Base-by-base conservation (phyloP, 2,113 vertebrate species). In the Syngnathus typhle region DNA sequence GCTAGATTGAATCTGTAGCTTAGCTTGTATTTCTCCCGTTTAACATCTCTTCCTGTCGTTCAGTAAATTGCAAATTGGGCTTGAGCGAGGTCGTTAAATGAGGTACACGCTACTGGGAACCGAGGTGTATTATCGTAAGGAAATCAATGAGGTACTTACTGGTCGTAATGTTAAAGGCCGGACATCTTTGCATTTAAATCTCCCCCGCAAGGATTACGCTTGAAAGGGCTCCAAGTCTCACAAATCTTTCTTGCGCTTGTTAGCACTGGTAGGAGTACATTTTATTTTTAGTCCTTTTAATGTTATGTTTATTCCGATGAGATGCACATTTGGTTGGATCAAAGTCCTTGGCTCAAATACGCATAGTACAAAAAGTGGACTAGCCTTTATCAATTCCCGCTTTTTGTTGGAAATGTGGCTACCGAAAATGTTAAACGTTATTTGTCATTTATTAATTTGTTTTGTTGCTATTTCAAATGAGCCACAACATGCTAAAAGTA, bases 71-170 rank as follows among this genome's bases (percentile, higher is more conserved):
- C 44, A 65, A 70, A 47, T 44, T 65, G 58, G 68, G 46, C 15
- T 44, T 62, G 38, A 62, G 60, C 21, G 38, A 69, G 49, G 9
- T 27, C 16, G 51, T 62, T 15, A 47, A 58, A 79, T 54, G 56
- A 47, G 41, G 6, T 27, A 19, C 7, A 60, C 32, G 63, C 32
- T 19, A 18, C 15, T 59, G 27, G 19, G 38, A 65, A 39, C 13
- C 1, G 2, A 15, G 21, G 56, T 60, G 43, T 56, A 71, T 64
- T 58, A 38, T 52, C 13, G 13, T 38, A 11, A 43, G 37, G 10
- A 73, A 68, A 51, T 65, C 23, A 52, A 72, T 49, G 51, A 55
- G 38, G 23, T 66, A 70, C 51, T 64, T 56, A 47, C 39, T 21
- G 15, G 13, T 59, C 6, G 5, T 69, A 21, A 63, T 27, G 19